These are phyloP conservation scores for Lepas anatifera DNA, from an alignment of 2,888 invertebrate genomes.

Conservation along the genomic window DNA sequence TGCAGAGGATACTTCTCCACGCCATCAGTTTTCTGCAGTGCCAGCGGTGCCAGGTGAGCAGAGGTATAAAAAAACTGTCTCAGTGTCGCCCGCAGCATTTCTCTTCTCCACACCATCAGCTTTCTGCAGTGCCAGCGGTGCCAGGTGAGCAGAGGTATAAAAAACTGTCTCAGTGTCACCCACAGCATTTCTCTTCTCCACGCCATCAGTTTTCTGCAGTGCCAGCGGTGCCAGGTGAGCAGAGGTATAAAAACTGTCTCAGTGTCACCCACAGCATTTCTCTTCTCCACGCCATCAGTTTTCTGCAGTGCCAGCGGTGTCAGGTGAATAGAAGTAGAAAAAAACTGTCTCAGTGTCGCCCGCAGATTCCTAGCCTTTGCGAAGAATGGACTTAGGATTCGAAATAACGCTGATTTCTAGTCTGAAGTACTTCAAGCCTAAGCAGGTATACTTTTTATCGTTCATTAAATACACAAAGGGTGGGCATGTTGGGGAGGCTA, in stretches of 20 bases:
- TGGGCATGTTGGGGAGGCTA: too few relatives aligned
- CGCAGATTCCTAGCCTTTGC: too few relatives aligned
- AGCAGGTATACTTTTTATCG: too few relatives aligned
- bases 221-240: conserved; percentile 81
- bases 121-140: conserved; percentile 88
- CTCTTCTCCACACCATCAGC: conserved; percentile 83
- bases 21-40: conserved; percentile 89
- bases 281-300: conserved; percentile 81
- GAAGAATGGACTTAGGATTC: too few relatives aligned
- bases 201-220: conserved; percentile 85
- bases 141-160: conserved; percentile 54
- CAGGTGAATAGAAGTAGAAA: conserved; percentile 56
- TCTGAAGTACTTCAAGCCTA: too few relatives aligned
- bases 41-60: conserved; percentile 75
- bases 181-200: too few relatives aligned
- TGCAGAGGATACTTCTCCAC: conserved; percentile 81
- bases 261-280: too few relatives aligned
- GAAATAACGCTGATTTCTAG: too few relatives aligned
- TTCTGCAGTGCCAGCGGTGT: conserved; percentile 87
- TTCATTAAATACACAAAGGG: too few relatives aligned
- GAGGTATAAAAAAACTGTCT: not conserved
- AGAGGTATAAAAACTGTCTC: not conserved
- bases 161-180: too few relatives aligned
- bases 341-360: too few relatives aligned
- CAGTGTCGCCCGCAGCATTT: too few relatives aligned